These are phyloP conservation scores for Lacerta agilis DNA, from an alignment of 2,797 vertebrate species.

Conservation along the genomic window DNA sequence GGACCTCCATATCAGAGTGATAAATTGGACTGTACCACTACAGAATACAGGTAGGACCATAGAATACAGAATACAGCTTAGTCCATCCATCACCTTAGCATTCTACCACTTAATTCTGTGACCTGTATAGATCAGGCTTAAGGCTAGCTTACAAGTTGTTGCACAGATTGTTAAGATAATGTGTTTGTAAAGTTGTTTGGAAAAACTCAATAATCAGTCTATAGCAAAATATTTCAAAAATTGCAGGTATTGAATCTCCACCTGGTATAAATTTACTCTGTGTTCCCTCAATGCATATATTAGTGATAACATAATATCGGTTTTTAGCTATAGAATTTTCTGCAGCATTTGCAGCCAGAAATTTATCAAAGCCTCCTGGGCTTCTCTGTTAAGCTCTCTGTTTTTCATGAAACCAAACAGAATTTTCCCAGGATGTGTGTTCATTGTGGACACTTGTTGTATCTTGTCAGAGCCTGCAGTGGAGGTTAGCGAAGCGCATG, in stretches of 20 bases:
- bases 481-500: slow-evolving; percentile 38
- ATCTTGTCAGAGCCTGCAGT: slow-evolving; percentile 62
- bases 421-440: slow-evolving; percentile 60
- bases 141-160: background rate
- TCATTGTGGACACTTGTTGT: slow-evolving; percentile 51
- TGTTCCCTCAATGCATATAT: background rate
- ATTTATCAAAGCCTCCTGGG: background rate
- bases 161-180: background rate
- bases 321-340: background rate
- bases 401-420: slow-evolving; percentile 41
- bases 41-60: no score
- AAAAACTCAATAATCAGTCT: background rate
- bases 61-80: background rate
- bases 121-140: background rate
- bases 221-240: background rate
- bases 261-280: background rate
- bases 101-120: no score
- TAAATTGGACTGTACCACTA: background rate
- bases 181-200: background rate
- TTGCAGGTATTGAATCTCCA: background rate
- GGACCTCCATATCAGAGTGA: background rate
- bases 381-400: background rate
- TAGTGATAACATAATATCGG: background rate
- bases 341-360: background rate
- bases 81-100: background rate